phyloP scores from a whole-genome alignment of 1,140 invertebrate genomes.

The Leptinotarsa lineolata region DNA sequence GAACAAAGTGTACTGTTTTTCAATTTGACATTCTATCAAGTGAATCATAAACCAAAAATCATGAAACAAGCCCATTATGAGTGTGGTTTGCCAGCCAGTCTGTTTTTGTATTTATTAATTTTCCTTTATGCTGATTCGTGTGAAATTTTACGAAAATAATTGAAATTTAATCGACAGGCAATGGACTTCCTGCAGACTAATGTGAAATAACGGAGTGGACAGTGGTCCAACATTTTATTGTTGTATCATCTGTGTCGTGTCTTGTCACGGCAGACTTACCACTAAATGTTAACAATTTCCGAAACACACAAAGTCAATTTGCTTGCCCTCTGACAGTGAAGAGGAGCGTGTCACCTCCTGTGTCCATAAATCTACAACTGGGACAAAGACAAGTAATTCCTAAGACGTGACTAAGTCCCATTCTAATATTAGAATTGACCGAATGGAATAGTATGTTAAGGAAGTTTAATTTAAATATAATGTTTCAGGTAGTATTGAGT shows the following conservation, averaged over 20 bases:
- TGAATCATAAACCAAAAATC: too few relatives aligned
- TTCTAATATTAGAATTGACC: not conserved
- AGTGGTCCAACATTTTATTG: conserved; percentile 1
- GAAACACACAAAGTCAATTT: conserved; percentile 36
- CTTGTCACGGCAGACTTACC: conserved; percentile 25
- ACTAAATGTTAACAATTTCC: conserved; percentile 33
- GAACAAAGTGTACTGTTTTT: too few relatives aligned
- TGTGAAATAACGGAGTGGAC: not conserved
- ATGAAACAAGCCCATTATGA: too few relatives aligned
- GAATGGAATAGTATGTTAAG: not conserved
- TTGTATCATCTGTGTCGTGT: conserved; percentile 21
- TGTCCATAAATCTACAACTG: not conserved
- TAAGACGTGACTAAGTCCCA: not conserved
- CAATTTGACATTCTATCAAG: too few relatives aligned
- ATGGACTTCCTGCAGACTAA: not conserved
- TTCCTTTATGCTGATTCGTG: too few relatives aligned
- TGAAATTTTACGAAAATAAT: not conserved
- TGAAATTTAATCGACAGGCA: not conserved
- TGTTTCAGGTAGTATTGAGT: too few relatives aligned
- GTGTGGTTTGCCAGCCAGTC: too few relatives aligned
- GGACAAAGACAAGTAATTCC: not conserved
- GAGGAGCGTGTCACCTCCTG: conserved; percentile 16
- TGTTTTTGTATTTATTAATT: too few relatives aligned
- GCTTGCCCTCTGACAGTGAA: conserved; percentile 13
- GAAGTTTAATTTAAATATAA: too few relatives aligned